phyloP scores from a whole-genome alignment of 2,797 vertebrate genomes.

The Gila robusta region DNA sequence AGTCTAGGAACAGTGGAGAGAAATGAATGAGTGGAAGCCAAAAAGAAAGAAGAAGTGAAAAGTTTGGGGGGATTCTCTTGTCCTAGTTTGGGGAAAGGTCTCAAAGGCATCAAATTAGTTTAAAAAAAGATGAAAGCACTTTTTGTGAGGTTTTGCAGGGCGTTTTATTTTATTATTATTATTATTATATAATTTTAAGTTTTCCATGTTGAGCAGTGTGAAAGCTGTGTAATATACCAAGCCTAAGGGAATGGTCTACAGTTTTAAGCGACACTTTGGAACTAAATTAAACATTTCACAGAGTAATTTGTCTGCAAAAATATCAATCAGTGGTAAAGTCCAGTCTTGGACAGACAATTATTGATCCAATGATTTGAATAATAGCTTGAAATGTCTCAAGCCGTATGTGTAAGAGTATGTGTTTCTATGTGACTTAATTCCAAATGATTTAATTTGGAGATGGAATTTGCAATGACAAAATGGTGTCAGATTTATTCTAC shows the following conservation, averaged over 20 bases:
- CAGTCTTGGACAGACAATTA: conserved; percentile 19
- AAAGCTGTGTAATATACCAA: conserved; percentile 33
- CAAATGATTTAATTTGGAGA: conserved; percentile 9
- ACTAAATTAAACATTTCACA: conserved; percentile 17
- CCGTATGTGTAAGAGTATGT: conserved; percentile 40
- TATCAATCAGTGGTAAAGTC: conserved; percentile 29
- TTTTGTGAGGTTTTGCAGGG: conserved; percentile 33
- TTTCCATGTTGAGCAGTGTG: background rate
- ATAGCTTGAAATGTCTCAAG: conserved; percentile 20
- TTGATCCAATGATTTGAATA: conserved; percentile 32
- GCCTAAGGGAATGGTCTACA: conserved; percentile 38
- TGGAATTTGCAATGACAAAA: conserved; percentile 48
- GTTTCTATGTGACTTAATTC: conserved; percentile 40
- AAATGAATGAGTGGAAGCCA: background rate
- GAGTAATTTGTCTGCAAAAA: conserved; percentile 28
- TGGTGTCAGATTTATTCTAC: conserved; percentile 82
- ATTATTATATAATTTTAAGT: background rate
- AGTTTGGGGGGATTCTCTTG: background rate
- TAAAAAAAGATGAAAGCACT: conserved; percentile 52
- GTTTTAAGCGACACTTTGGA: conserved; percentile 39
- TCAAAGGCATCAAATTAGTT: conserved; percentile 13
- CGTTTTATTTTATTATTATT: background rate
- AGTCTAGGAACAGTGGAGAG: conserved; percentile 17
- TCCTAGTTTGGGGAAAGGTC: conserved; percentile 15
- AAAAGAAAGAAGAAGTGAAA: conserved; percentile 1